Base-by-base conservation (phyloP, 1,140 invertebrate species). In the Yoshiicerus persimilis region DNA sequence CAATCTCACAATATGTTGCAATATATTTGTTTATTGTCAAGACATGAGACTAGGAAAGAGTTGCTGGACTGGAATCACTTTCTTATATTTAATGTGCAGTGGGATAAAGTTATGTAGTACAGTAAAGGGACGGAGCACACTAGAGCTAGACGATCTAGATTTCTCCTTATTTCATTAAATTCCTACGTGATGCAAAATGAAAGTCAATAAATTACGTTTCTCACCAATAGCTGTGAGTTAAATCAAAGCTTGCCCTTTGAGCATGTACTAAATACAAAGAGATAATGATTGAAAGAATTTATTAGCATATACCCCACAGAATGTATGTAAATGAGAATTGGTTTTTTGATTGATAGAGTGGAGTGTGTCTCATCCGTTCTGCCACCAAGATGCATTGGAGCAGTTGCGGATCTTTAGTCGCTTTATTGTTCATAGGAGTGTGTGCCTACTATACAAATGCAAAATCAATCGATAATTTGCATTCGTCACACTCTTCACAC, bases 361-460 rank as follows among this genome's bases (percentile, higher is more conserved):
- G 75, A 80, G 34, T 66, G 38, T 30, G 30, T 80, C 30, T 2
- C 27, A 36, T 77, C 75, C 30, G 75, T 80, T 38, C 75, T 36
- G 34, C 34, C 30, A 80, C 34, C 75, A 80, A 41, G 83, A 84
- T 84, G 83, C 83, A 25, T 84, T 84, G 83, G 83, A 84, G 83
- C 38, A 47, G 83, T 41, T 47, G 83, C 27, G 38, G 83, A 47
- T 41, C 38, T 30, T 84, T 84, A 62, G 83, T 34, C 47, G 36
- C 56, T 47, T 84, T 84, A 20, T 34, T 80, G 32, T 80, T 80
- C 75, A 30, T n/a, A 11, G 32, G 34, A 83, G 32, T 23, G 32
- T 84, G 23, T 25, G 32, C 20, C 83, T 38, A 80, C 32, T 84
- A 34, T 56, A 23, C 39, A 30, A 20, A 47, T 84, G 25, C 83